phyloP scores from a whole-genome alignment of 92 coral and sea anemone species.

The Porites rus region DNA sequence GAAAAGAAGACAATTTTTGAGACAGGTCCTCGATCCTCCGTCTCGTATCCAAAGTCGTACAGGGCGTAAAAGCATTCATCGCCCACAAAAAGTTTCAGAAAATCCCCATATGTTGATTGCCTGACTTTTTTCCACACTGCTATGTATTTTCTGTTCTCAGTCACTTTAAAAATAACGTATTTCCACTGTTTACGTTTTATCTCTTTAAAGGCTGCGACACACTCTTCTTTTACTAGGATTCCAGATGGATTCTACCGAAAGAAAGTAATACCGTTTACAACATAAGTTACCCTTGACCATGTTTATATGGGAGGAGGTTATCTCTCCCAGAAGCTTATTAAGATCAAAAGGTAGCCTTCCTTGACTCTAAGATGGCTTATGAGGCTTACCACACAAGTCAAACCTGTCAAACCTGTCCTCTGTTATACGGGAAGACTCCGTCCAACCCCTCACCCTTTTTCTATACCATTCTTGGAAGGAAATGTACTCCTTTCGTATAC shows the following conservation, averaged over 20 bases:
- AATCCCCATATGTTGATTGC: background rate
- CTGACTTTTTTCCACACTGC: background rate
- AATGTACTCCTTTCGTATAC: too few species aligned
- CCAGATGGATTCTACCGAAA: background rate
- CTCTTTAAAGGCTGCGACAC: constrained; percentile 4
- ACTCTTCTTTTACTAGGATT: constrained; percentile 1
- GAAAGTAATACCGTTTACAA: background rate
- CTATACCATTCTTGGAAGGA: too few species aligned
- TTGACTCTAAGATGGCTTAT: too few species aligned
- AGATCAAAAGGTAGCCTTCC: too few species aligned
- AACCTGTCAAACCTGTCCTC: too few species aligned
- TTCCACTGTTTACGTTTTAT: background rate
- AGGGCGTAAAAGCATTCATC: constrained; percentile 7
- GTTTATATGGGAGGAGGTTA: background rate
- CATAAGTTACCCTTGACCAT: background rate
- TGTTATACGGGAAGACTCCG: too few species aligned
- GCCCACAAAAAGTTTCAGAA: background rate
- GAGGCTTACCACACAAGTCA: too few species aligned
- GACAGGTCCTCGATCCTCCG: constrained; percentile 7
- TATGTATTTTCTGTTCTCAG: background rate
- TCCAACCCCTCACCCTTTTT: too few species aligned
- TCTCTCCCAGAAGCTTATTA: background rate
- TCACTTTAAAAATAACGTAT: background rate
- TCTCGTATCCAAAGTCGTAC: constrained; percentile 4
- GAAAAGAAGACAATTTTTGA: constrained; percentile 11